These are phyloP conservation scores for Grus americana DNA, from an alignment of 2,113 vertebrate genomes.

Conservation along the genomic window DNA sequence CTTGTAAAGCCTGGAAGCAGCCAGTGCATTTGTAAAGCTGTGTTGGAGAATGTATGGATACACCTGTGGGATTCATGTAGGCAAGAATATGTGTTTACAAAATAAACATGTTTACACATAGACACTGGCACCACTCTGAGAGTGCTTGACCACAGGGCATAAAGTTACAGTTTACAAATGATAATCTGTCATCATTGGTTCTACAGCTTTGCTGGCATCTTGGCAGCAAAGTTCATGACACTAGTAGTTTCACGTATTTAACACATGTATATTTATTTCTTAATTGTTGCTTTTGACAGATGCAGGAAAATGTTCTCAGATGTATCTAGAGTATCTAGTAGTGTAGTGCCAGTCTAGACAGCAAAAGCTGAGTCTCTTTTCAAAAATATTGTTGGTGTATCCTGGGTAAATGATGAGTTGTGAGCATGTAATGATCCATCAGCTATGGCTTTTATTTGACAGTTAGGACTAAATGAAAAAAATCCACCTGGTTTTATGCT, in stretches of 20 bases:
- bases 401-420: neutral
- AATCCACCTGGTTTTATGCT: neutral
- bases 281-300: neutral
- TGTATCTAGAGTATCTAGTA: too few relatives aligned
- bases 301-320: neutral
- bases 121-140: neutral
- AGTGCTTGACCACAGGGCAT: neutral
- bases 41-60: neutral
- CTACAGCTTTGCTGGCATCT: neutral
- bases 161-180: neutral
- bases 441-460: neutral
- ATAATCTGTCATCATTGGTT: accelerated
- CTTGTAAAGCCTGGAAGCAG: neutral
- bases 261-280: neutral
- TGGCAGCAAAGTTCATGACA: neutral
- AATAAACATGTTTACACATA: neutral
- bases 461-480: neutral
- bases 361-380: neutral
- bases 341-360: neutral
- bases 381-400: neutral
- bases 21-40: neutral
- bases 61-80: neutral
- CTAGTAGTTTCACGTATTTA: neutral
- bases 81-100: neutral
- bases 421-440: neutral